A percentile compares a stretch with the other conserved stretches of the same genome.
phyloP scores from a whole-genome alignment of 2,888 invertebrate species.

The Erebia ligea region DNA sequence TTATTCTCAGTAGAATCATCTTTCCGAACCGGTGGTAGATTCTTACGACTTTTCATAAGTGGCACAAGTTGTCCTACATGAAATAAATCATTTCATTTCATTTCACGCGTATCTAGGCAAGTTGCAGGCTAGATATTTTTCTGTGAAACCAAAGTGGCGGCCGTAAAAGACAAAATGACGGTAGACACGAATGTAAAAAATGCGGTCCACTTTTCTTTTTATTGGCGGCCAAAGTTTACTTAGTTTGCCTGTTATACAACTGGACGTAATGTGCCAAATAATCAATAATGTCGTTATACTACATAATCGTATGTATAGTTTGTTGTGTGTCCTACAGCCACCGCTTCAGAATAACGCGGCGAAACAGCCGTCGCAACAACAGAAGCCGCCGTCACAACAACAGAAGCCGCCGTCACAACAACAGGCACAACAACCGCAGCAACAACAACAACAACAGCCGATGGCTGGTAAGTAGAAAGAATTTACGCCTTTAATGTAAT shows the following conservation, averaged over 20 bases:
- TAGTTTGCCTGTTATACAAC: background rate
- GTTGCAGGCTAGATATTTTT: too few relatives aligned
- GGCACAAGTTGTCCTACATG: too few relatives aligned
- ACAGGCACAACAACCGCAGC: slow-evolving; percentile 55
- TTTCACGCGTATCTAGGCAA: too few relatives aligned
- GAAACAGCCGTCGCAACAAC: slow-evolving; percentile 56
- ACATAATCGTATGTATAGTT: slow-evolving; percentile 41
- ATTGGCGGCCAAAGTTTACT: background rate
- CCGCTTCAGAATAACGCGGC: slow-evolving; percentile 50
- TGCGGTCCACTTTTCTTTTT: background rate
- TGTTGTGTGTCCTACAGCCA: slow-evolving; percentile 42
- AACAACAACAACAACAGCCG: slow-evolving; percentile 52
- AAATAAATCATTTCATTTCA: too few relatives aligned
- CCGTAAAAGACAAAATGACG: too few relatives aligned
- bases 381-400: slow-evolving; percentile 53
- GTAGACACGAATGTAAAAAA: too few relatives aligned
- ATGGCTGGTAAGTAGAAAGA: slow-evolving; percentile 44
- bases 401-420: slow-evolving; percentile 50
- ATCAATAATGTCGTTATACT: background rate
- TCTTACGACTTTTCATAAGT: too few relatives aligned
- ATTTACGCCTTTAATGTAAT: background rate
- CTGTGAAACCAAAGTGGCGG: too few relatives aligned
- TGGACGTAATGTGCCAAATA: background rate
- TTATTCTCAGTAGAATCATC: too few relatives aligned
- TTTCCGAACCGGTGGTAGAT: too few relatives aligned